phyloP scores from a whole-genome alignment of 2,113 vertebrate species.

The Cyprinodon variegatus region DNA sequence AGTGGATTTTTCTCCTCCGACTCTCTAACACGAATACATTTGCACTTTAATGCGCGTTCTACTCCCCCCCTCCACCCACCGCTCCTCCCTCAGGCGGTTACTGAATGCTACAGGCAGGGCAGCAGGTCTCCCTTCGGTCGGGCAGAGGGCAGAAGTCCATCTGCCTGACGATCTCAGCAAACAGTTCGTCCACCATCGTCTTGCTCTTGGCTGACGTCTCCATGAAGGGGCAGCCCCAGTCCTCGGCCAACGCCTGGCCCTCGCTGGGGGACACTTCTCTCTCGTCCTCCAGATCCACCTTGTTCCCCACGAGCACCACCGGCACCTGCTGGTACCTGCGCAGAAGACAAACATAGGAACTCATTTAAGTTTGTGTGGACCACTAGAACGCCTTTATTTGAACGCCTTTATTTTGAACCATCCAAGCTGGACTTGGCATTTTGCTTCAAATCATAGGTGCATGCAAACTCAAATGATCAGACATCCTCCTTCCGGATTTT shows the following conservation, averaged over 20 bases:
- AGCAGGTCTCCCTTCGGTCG: slow-evolving; percentile 92
- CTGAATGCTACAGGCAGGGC: slow-evolving; percentile 93
- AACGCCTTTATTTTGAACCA: neutral
- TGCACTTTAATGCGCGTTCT: slow-evolving; percentile 16
- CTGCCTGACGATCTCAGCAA: slow-evolving; percentile 94
- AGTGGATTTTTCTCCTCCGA: slow-evolving; percentile 28
- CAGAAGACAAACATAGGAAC: neutral
- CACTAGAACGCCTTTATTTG: neutral
- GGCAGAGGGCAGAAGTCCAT: slow-evolving; percentile 98
- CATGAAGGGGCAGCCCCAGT: slow-evolving; percentile 98
- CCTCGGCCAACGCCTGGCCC: slow-evolving; percentile 92
- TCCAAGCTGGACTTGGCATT: no score
- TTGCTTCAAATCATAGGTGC: no score
- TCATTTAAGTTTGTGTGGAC: neutral
- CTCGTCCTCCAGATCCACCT: slow-evolving; percentile 96
- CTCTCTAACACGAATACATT: slow-evolving; percentile 32
- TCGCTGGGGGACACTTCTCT: slow-evolving; percentile 91
- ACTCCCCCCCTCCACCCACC: slow-evolving; percentile 12
- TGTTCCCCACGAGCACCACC: slow-evolving; percentile 96
- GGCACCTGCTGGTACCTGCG: slow-evolving; percentile 94
- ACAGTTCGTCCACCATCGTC: slow-evolving; percentile 97
- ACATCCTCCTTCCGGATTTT: no score
- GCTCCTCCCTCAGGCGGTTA: slow-evolving; percentile 72
- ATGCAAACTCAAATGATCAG: neutral
- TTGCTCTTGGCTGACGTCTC: slow-evolving; percentile 98